phyloP scores from a whole-genome alignment of 2,888 invertebrate genomes.

The Hesperia comma region DNA sequence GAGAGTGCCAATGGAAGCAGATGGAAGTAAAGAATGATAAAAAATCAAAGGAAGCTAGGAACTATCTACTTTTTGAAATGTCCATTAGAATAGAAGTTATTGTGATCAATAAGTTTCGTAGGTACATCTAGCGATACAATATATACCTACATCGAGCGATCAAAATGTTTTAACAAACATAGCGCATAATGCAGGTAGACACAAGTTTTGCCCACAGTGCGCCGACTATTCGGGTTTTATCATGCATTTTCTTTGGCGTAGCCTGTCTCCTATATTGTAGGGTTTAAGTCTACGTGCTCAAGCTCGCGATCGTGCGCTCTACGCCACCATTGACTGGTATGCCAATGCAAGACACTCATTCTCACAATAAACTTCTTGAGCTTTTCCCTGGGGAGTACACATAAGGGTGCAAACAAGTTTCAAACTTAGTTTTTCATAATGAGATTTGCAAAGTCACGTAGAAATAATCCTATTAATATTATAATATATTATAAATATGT shows the following conservation, averaged over 20 bases:
- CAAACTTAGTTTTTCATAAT: neutral
- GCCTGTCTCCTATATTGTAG: neutral
- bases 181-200: no score
- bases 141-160: no score
- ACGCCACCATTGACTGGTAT: neutral
- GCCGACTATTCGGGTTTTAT: no score
- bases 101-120: no score
- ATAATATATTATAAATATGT: no score
- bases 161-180: no score
- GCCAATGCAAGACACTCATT: neutral
- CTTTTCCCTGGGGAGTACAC: neutral
- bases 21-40: no score
- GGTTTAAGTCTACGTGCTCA: neutral
- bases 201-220: neutral
- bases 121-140: no score
- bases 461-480: neutral
- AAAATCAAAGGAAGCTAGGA: no score
- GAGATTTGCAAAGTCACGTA: neutral
- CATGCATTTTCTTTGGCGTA: neutral
- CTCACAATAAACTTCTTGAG: slow-evolving; percentile 2
- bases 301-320: slow-evolving; percentile 1
- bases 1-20: no score
- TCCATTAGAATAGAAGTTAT: no score
- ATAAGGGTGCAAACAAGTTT: neutral
- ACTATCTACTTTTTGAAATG: no score